Evolutionary conservation across 1,140 invertebrate species (phyloP), one percentile per base, ranked within the genome.

Genomic region (Drosophila baimaii): DNA sequence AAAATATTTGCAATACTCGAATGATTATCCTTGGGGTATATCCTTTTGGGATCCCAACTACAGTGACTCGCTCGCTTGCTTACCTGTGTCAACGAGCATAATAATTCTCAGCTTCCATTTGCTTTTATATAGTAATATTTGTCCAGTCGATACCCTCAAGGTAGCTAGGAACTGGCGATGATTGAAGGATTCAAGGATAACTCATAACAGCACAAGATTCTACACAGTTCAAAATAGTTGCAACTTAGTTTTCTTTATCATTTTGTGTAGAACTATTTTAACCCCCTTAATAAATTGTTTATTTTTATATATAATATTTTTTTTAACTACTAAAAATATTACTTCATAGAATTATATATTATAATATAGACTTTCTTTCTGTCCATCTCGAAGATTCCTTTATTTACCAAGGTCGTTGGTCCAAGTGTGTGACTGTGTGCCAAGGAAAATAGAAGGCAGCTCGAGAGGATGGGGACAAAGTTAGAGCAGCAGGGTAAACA

Each of bases 401-500:
- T 71, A 71, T 70, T 71, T 71, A 43, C 68, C 23, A 71, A 58
- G 25, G 51, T 71, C 43, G 35, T 21, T 52, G 19, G n/a, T 21
- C 19, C 41, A 49, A 49, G 43, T 44, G 65, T 70, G 51, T 33
- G 64, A 10, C 23, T 21, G 23, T 39, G 41, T 25, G n/a, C 43
- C 41, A 37, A 17, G 62, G 39, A 68, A 70, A 23, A 19, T 12
- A n/a, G 54, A 31, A 44, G 62, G 25, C 37, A 44, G 17, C 41
- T 23, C 12, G 7, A n/a, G 4, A 13, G 63, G 55, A 49, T 66
- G 55, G 64, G 81, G 37, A 56, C 56, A 46, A 81, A 74, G 76
- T 81, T 70, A 81, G 64, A 81, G 46, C 46, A 73, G 74, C 66
- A 75, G 73, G 76, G 78, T 85, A 86, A 86, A 85, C 78, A 85